Evolutionary conservation across 2,797 vertebrate genomes (phyloP).

Genomic region (Phoxinus dragarum): DNA sequence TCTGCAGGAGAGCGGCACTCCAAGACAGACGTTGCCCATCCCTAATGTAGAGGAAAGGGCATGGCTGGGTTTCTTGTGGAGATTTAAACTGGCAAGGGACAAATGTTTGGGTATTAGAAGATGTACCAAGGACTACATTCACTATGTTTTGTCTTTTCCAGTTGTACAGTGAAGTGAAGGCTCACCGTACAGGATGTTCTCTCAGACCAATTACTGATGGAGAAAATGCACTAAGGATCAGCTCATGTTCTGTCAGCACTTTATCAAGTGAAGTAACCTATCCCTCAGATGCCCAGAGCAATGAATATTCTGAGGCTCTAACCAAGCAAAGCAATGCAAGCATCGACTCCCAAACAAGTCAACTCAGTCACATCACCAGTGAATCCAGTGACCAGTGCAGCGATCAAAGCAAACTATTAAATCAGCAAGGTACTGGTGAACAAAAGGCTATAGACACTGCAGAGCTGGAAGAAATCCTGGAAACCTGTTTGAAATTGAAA

Average conservation of each 20-base stretch:
- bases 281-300: conserved; percentile 70
- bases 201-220: conserved; percentile 59
- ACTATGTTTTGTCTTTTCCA: conserved; percentile 67
- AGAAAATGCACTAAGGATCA: conserved; percentile 71
- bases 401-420: conserved; percentile 29
- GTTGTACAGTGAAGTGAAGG: conserved; percentile 93
- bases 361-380: conserved; percentile 47
- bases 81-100: conserved; percentile 35
- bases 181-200: conserved; percentile 80
- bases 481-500: conserved; percentile 52
- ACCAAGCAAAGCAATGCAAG: conserved; percentile 59
- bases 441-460: conserved; percentile 64
- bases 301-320: conserved; percentile 70
- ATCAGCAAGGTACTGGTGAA: conserved; percentile 51
- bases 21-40: too few relatives aligned
- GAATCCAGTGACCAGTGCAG: conserved; percentile 28
- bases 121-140: background rate
- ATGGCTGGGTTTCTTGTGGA: conserved; percentile 24
- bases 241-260: conserved; percentile 74
- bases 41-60: background rate
- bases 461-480: conserved; percentile 71
- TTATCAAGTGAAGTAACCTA: conserved; percentile 76
- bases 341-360: conserved; percentile 39
- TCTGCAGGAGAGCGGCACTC: too few relatives aligned
- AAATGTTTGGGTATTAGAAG: background rate